Base-by-base conservation (phyloP, 2,113 vertebrate genomes). In the Platanista minor region DNA sequence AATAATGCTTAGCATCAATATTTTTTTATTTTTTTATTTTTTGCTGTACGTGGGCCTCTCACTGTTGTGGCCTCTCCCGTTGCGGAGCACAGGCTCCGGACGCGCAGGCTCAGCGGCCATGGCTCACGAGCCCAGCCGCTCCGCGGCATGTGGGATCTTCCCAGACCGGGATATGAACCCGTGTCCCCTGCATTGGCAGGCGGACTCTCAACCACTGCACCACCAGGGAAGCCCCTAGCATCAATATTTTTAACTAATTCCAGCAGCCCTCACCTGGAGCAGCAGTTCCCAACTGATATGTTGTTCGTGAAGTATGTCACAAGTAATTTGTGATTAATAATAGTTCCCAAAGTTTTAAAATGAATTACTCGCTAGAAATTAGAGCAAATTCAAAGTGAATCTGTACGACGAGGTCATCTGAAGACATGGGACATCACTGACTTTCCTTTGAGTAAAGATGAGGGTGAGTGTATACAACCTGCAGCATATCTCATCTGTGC, bases 321-420 rank as follows among this genome's bases (percentile, higher is more conserved):
- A 78, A 96, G 41, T n/a, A 25, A 74, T 93, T 94, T 81, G 29
- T 91, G 52, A 87, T 75, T 87, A 29, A 29, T 77, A 81, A 89
- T 15, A 87, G 23, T 41, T 74, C 77, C 41, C 25, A 52, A 95
- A 93, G 39, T 78, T 96, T 93, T 84, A 57, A 90, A 97, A 95
- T 94, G 57, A 96, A 75, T 90, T 74, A n/a, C 80, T 90, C 57
- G 5, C 62, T 93, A 94, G 72, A 94, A 84, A 93, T 92, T 20
- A 93, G 61, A 67, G 72, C 77, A 95, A 62, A 86, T 10, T 27
- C 25, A 67, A 75, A 94, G 59, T 10, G 64, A 77, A 77, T 87
- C 46, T 91, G n/a, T 80, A 21, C 90, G 85, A 61, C 0, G 17
- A 95, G 59, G 78, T 90, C 77, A n/a, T 14, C 39, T 36, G 77